These are phyloP conservation scores for Frieseomelitta varia DNA, from an alignment of 1,140 invertebrate species.

Conservation along the genomic window DNA sequence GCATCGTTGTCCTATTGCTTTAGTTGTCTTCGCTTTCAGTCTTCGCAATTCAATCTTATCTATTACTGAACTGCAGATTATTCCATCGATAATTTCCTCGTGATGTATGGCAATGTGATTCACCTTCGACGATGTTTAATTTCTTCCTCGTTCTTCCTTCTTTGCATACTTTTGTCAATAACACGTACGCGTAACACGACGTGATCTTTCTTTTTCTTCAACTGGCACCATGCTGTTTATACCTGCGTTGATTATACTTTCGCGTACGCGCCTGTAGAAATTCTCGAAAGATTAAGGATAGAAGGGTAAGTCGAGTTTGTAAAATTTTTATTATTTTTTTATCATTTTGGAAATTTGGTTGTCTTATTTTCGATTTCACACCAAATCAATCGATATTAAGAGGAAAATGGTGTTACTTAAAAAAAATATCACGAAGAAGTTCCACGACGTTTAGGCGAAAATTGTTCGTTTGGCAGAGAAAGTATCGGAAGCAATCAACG, in stretches of 20 bases:
- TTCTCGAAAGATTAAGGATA: not conserved
- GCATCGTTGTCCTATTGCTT: not conserved
- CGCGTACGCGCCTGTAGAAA: not conserved
- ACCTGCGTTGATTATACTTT: not conserved
- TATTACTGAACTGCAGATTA: slow-evolving; percentile 3
- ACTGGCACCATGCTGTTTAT: not conserved
- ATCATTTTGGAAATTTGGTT: too few species aligned
- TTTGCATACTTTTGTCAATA: rapidly evolving
- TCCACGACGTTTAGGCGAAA: not conserved
- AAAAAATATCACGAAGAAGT: not conserved
- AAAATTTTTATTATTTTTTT: not conserved
- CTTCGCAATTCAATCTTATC: not conserved
- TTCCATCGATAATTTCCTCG: slow-evolving; percentile 23
- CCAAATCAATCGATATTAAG: not conserved
- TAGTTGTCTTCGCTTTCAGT: not conserved
- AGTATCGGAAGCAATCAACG: not conserved
- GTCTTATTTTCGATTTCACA: too few species aligned
- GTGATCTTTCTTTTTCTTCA: too few species aligned
- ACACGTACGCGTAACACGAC: not conserved
- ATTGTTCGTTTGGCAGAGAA: not conserved
- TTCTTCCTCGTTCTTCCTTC: slow-evolving; percentile 11
- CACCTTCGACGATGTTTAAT: slow-evolving; percentile 23
- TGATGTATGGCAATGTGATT: slow-evolving; percentile 30
- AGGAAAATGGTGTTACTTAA: not conserved
- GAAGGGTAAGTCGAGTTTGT: not conserved